Conservation (phyloP, 2,797 vertebrate genomes). For the Lophotriccus pileatus region DNA sequence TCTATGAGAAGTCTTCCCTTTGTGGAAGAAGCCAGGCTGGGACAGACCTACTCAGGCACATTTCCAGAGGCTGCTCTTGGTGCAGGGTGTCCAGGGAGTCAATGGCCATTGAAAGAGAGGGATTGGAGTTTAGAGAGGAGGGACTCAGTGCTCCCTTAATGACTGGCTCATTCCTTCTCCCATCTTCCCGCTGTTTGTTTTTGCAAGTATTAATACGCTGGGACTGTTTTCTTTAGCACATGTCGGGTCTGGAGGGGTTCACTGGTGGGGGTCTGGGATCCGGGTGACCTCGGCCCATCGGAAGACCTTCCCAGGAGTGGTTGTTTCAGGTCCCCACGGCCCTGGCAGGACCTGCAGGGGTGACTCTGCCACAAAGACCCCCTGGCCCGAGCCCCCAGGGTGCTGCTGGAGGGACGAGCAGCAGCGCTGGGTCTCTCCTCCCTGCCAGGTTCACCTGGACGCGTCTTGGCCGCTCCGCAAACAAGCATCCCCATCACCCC, state of each 20-base stretch:
- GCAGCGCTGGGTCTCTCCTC: fast-evolving
- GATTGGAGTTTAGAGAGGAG: background rate
- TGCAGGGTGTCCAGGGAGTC: background rate
- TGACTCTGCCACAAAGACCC: background rate
- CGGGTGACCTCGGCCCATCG: background rate
- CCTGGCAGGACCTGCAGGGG: fast-evolving
- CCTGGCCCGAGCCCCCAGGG: fast-evolving
- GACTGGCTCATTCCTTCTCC: background rate
- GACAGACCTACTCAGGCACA: background rate
- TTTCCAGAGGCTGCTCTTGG: background rate
- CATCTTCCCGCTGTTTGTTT: conserved; percentile 18
- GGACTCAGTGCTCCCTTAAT: background rate
- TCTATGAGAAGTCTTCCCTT: background rate
- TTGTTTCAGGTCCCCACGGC: fast-evolving
- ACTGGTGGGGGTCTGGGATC: background rate
- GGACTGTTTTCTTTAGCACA: background rate
- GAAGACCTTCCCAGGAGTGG: background rate
- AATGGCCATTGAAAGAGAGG: fast-evolving
- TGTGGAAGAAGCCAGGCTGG: background rate
- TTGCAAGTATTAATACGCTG: background rate
- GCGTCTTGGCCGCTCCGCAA: background rate
- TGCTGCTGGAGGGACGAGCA: background rate
- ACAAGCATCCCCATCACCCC: fast-evolving
- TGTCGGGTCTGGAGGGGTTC: fast-evolving
- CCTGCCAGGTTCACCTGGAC: background rate